Percentiles rank a stretch among this genome's conserved stretches.
Conservation (phyloP, 2,797 vertebrate species). For the Caiman crocodilus region DNA sequence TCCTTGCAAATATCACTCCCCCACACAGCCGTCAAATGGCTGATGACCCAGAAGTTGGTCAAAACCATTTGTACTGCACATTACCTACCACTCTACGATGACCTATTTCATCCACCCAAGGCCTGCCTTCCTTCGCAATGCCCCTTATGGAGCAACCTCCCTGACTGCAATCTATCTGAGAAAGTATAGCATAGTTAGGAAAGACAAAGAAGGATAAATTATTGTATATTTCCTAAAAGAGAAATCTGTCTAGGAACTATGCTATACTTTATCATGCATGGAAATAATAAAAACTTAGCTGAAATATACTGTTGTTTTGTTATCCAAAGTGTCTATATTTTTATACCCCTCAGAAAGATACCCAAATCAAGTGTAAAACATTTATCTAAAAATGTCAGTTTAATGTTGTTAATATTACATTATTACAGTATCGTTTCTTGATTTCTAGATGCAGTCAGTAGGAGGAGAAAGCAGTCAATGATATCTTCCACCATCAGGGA, state of each 20-base stretch:
- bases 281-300: background rate
- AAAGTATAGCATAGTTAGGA: no score
- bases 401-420: background rate
- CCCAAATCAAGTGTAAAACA: background rate
- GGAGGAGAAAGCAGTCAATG: background rate
- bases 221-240: background rate
- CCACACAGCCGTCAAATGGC: no score
- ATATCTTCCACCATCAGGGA: slow-evolving; percentile 1
- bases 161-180: no score
- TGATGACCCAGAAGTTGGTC: no score
- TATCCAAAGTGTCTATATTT: background rate
- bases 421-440: slow-evolving; percentile 22
- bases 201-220: background rate
- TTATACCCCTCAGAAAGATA: background rate
- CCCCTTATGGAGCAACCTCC: no score
- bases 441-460: slow-evolving; percentile 56
- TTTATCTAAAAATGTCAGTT: background rate
- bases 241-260: background rate
- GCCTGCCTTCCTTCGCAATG: no score
- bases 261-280: background rate
- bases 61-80: no score
- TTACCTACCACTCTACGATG: no score
- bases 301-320: background rate
- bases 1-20: no score
- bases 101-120: no score